Evolutionary conservation across 2,888 invertebrate species (phyloP).

Genomic region (Caenorhabditis doughertyi): DNA sequence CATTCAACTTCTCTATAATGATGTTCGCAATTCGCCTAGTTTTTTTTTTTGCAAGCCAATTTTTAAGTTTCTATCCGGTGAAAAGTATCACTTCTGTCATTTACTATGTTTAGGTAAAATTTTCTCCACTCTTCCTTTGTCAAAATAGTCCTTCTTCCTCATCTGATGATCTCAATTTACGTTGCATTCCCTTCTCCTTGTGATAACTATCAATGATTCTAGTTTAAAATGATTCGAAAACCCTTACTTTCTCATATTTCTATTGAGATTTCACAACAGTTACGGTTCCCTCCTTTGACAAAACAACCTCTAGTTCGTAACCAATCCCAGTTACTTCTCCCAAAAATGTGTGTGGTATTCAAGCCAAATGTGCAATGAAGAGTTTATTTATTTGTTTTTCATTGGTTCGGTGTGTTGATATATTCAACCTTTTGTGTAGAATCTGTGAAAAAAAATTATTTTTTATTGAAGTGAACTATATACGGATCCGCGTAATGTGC

Average conservation of each 20-base stretch:
- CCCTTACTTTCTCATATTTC: background rate
- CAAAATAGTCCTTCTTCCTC: background rate
- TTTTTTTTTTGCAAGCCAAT: background rate
- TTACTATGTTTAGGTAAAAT: background rate
- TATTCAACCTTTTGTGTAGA: too few species aligned
- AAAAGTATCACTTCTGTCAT: too few species aligned
- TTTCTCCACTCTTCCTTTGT: background rate
- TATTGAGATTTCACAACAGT: background rate
- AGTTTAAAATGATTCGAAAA: slow-evolving; percentile 1
- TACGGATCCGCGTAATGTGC: too few species aligned
- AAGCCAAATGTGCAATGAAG: slow-evolving; percentile 18
- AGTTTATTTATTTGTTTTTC: background rate
- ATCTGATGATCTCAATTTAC: slow-evolving; percentile 9
- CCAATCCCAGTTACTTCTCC: background rate
- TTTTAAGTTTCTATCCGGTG: background rate
- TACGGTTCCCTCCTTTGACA: slow-evolving; percentile 11
- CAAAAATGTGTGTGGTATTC: background rate
- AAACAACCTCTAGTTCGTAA: slow-evolving; percentile 2
- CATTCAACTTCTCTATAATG: too few species aligned
- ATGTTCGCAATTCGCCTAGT: too few species aligned
- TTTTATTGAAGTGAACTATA: too few species aligned
- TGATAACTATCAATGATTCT: slow-evolving; percentile 25
- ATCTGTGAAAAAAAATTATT: too few species aligned
- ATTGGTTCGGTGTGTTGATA: background rate
- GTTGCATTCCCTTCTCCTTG: slow-evolving; percentile 23